Percentiles rank a stretch among this genome's conserved stretches.
Conservation (phyloP, 2,888 invertebrate species). For the Alitta virens region DNA sequence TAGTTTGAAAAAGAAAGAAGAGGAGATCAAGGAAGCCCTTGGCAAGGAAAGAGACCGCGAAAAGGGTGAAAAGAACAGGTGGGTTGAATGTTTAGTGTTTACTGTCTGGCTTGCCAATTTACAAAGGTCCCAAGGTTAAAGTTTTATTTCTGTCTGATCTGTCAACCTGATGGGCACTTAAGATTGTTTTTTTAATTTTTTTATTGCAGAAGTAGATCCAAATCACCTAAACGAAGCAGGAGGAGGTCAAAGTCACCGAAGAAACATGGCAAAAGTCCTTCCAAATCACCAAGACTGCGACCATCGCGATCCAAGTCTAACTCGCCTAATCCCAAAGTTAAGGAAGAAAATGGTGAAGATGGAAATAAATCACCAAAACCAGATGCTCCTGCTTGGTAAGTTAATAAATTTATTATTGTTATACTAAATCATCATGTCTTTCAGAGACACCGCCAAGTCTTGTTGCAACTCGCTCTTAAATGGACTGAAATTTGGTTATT, state of each 20-base stretch:
- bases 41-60: conserved; percentile 39
- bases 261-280: conserved; percentile 10
- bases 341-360: conserved; percentile 8
- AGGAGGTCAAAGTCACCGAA: conserved; percentile 18
- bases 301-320: conserved; percentile 22
- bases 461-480: no score
- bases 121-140: no score
- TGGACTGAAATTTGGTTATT: no score
- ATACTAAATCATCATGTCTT: no score
- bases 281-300: conserved; percentile 24
- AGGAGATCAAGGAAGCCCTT: conserved; percentile 50
- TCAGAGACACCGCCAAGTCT: no score
- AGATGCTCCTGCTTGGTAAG: no score
- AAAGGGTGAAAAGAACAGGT: conserved; percentile 23
- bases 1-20: conserved; percentile 61
- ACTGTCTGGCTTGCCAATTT: not conserved
- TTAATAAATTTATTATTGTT: no score
- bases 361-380: not conserved
- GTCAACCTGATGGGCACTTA: no score
- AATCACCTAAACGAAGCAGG: not conserved
- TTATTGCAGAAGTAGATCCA: not conserved
- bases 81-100: not conserved
- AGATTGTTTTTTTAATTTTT: no score
- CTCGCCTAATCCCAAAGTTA: conserved; percentile 2
- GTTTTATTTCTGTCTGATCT: no score